A percentile compares a stretch with the other conserved stretches of the same genome.
Conservation (phyloP, 2,888 invertebrate species). For the Megaustenia siamemsis region DNA sequence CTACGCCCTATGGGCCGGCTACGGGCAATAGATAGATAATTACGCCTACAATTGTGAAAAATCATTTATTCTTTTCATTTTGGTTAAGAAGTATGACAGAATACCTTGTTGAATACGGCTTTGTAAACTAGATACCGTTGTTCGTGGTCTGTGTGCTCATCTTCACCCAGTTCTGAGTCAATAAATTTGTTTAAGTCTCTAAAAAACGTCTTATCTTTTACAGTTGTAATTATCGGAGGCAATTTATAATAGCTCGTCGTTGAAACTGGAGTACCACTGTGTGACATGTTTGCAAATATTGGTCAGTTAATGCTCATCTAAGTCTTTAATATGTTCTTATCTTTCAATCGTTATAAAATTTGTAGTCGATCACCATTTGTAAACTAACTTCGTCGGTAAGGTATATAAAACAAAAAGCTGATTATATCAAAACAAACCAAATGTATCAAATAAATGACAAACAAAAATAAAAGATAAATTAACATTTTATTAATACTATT, state of each 20-base stretch:
- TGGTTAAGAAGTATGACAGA: too few relatives aligned
- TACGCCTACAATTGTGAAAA: too few relatives aligned
- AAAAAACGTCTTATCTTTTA: constrained; percentile 73
- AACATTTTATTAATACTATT: too few relatives aligned
- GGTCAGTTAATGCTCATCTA: too few relatives aligned
- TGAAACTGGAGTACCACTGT: constrained; percentile 63
- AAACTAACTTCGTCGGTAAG: constrained; percentile 51
- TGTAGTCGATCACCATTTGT: constrained; percentile 48
- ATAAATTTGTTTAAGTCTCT: constrained; percentile 72
- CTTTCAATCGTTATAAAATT: neutral
- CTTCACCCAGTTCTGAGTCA: constrained; percentile 70
- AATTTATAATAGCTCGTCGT: constrained; percentile 65
- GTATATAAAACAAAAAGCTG: neutral
- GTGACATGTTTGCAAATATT: constrained; percentile 39
- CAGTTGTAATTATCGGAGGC: constrained; percentile 77
- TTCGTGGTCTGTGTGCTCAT: constrained; percentile 70
- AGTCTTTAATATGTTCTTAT: neutral
- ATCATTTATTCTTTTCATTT: too few relatives aligned
- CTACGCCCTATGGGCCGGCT: too few relatives aligned
- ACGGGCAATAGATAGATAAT: too few relatives aligned
- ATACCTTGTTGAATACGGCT: constrained; percentile 77
- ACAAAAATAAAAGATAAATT: too few relatives aligned
- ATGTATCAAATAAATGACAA: too few relatives aligned
- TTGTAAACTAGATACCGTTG: constrained; percentile 76
- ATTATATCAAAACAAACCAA: neutral